phyloP scores from a whole-genome alignment of 2,888 invertebrate genomes.

The Ormia ochracea region DNA sequence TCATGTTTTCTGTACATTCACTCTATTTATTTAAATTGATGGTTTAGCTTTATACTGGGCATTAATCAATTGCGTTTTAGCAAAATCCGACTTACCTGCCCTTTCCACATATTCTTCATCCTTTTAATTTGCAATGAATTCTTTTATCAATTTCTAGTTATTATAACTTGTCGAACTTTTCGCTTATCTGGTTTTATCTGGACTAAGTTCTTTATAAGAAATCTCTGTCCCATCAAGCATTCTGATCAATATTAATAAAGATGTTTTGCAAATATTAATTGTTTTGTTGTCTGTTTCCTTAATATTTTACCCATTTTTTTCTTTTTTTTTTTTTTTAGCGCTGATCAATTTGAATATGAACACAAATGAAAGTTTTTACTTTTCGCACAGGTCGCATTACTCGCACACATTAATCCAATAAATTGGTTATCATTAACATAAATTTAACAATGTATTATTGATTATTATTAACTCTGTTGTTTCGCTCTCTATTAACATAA shows the following conservation, averaged over 20 bases:
- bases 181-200: neutral
- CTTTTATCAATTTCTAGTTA: neutral
- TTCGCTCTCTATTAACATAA: neutral
- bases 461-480: neutral
- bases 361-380: slow-evolving; percentile 57
- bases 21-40: too few relatives aligned
- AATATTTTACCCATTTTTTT: neutral
- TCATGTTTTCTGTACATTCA: too few relatives aligned
- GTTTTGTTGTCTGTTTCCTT: slow-evolving; percentile 26
- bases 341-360: slow-evolving; percentile 52
- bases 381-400: neutral
- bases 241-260: slow-evolving; percentile 1
- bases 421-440: slow-evolving; percentile 33
- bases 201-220: slow-evolving; percentile 40
- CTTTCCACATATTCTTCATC: slow-evolving; percentile 24
- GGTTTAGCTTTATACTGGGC: too few relatives aligned
- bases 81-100: neutral
- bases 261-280: slow-evolving; percentile 6
- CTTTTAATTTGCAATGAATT: neutral
- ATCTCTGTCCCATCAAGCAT: neutral
- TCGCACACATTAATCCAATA: neutral
- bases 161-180: slow-evolving; percentile 10
- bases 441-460: too few relatives aligned
- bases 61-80: too few relatives aligned
- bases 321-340: too few relatives aligned